Evolutionary conservation across 1,140 invertebrate species (phyloP), one percentile per base, ranked within the genome.

Genomic region (Cyclina sinensis): DNA sequence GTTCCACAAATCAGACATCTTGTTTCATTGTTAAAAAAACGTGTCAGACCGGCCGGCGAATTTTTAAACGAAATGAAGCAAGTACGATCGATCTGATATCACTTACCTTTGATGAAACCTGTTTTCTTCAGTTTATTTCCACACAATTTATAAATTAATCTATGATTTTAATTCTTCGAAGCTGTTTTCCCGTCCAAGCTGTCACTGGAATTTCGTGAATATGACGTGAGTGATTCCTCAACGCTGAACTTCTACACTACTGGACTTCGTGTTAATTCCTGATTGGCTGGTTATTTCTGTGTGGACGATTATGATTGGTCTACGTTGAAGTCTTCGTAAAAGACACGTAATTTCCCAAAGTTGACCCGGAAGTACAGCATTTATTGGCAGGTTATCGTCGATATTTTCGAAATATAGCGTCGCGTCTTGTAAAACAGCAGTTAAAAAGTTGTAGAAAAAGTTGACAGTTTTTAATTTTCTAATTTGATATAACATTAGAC

Each of bases 271-370:
- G 86, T 82, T 83, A 76, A 21, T 27, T 88, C 83, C 39, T 76
- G 65, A 82, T 88, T 88, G 86, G 86, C 39, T 57, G 21, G 65
- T 35, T 27, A 16, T 30, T 74, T 82, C 54, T 27, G 57, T 88
- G 86, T 88, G 86, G n/a, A 51, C 30, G 21, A 39, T 65, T 88
- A 39, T 88, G 65, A 88, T 88, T 88, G 86, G 86, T 74, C 78
- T 81, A 88, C 86, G 86, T 88, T n/a, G 62, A 43, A 82, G 32
- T 51, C 43, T 65, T 39, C 78, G 35, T 54, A 35, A 88, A 59
- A 88, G 86, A 88, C 86, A 88, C 86, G 86, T 88, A 82, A 27
- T 74, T 78, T 43, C 74, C 74, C 32, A 54, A 35, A 16, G 32
- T 51, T 30, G 12, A 51, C 74, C 74, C 74, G 74, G 74, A 78